phyloP scores from a whole-genome alignment of 2,797 vertebrate species.

The Parauchenoglanis ngamensis region DNA sequence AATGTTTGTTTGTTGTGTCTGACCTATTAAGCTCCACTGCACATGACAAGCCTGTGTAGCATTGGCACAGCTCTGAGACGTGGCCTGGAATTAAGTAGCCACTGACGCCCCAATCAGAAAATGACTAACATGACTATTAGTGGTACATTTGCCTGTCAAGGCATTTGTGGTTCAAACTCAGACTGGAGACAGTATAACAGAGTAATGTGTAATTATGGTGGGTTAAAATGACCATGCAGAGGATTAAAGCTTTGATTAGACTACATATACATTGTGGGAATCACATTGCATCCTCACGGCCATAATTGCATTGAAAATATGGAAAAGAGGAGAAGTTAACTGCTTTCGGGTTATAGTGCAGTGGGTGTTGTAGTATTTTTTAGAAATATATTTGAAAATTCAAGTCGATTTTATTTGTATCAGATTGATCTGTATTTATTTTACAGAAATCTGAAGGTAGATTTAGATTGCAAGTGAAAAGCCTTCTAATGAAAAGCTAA shows the following conservation, averaged over 20 bases:
- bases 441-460: not conserved
- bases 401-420: not conserved
- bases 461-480: not conserved
- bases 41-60: slow-evolving; percentile 59
- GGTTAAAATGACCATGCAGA: slow-evolving; percentile 65
- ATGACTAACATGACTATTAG: slow-evolving; percentile 61
- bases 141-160: slow-evolving; percentile 72
- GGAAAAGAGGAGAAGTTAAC: slow-evolving; percentile 50
- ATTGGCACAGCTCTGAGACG: slow-evolving; percentile 61
- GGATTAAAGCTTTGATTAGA: slow-evolving; percentile 70
- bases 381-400: not conserved
- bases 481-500: no score
- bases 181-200: slow-evolving; percentile 62
- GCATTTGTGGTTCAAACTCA: slow-evolving; percentile 57
- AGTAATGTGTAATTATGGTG: slow-evolving; percentile 51
- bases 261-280: slow-evolving; percentile 57
- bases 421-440: not conserved
- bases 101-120: slow-evolving; percentile 67
- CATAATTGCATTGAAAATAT: not conserved
- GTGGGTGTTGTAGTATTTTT: not conserved
- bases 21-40: slow-evolving; percentile 54
- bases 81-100: slow-evolving; percentile 70
- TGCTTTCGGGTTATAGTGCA: not conserved
- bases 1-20: slow-evolving; percentile 69
- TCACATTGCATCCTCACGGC: not conserved